Conservation (phyloP, 1,140 invertebrate species). For the Psilanteris sp. region DNA sequence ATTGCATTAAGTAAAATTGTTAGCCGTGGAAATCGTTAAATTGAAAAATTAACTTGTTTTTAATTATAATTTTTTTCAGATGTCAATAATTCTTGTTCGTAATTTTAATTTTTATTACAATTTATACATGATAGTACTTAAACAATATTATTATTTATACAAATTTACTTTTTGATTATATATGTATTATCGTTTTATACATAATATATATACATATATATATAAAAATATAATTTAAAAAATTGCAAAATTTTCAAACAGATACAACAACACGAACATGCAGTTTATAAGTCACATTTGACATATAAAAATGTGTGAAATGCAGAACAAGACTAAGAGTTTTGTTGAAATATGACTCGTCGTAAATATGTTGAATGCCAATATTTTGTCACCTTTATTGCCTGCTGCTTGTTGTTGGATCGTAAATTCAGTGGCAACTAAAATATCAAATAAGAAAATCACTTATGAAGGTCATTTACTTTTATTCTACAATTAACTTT, state of each 20-base stretch:
- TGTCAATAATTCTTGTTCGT: too few species aligned
- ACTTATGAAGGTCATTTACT: constrained; percentile 20
- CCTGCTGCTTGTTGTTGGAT: constrained; percentile 69
- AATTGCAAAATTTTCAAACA: background rate
- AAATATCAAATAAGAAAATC: constrained; percentile 45
- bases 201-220: too few species aligned
- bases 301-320: constrained; percentile 47
- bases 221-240: too few species aligned
- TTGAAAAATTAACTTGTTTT: too few species aligned
- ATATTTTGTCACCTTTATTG: constrained; percentile 78
- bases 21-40: too few species aligned
- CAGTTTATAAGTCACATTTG: constrained; percentile 34
- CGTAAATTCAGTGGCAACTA: constrained; percentile 73
- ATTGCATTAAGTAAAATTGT: too few species aligned
- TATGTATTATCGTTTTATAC: too few species aligned
- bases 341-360: constrained; percentile 63
- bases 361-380: constrained; percentile 73
- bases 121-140: too few species aligned
- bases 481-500: constrained; percentile 33
- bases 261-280: constrained; percentile 19
- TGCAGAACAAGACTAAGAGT: constrained; percentile 42
- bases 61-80: too few species aligned
- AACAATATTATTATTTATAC: too few species aligned
- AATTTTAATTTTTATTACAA: too few species aligned
- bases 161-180: too few species aligned